Evolutionary conservation across 2,888 invertebrate species (phyloP).

Genomic region (Rhagonycha lutea): DNA sequence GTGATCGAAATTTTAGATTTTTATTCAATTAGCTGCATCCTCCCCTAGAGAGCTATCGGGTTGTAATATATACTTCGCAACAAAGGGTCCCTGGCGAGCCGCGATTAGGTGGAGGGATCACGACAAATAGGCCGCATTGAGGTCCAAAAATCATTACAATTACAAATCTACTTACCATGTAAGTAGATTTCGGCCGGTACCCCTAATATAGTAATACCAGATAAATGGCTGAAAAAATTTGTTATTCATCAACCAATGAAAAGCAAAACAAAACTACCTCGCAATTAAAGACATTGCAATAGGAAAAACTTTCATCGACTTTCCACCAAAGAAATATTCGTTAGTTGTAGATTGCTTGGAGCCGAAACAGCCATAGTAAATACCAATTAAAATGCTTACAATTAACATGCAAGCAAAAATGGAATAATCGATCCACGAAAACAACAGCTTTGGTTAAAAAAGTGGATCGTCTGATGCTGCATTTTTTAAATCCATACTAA

Average conservation of each 20-base stretch:
- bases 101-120: too few relatives aligned
- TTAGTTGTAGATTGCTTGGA: constrained; percentile 64
- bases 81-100: too few relatives aligned
- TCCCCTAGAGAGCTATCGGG: too few relatives aligned
- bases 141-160: too few relatives aligned
- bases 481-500: not conserved
- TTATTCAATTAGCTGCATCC: too few relatives aligned
- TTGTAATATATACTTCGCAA: too few relatives aligned
- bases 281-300: constrained; percentile 72
- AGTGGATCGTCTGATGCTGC: not conserved
- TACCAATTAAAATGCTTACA: constrained; percentile 39
- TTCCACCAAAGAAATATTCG: constrained; percentile 72
- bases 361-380: constrained; percentile 58
- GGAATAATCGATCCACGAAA: constrained; percentile 28
- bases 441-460: not conserved
- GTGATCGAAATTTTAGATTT: too few relatives aligned
- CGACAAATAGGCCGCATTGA: too few relatives aligned
- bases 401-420: constrained; percentile 51
- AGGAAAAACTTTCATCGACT: constrained; percentile 71
- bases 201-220: constrained; percentile 72
- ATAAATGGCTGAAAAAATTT: constrained; percentile 62
- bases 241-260: too few relatives aligned
- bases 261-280: too few relatives aligned
- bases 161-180: too few relatives aligned
- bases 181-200: constrained; percentile 73